phyloP scores from a whole-genome alignment of 2,888 invertebrate species.

The Chaitophorus viminalis region DNA sequence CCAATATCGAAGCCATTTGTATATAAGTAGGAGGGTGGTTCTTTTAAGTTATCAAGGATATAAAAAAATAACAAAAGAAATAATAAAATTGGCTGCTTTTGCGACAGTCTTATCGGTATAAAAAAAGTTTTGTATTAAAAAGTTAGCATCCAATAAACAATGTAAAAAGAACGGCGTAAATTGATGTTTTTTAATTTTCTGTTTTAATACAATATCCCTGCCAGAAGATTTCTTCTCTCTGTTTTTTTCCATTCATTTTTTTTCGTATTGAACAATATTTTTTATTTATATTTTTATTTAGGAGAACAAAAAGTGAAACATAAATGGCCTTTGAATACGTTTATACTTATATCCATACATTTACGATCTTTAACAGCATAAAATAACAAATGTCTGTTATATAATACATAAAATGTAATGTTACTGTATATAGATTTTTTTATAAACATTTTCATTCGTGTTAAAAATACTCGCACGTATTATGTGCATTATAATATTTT shows the following conservation, averaged over 20 bases:
- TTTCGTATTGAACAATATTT: constrained; percentile 52
- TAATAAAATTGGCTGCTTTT: constrained; percentile 62
- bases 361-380: constrained; percentile 46
- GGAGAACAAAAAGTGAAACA: constrained; percentile 51
- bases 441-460: constrained; percentile 13
- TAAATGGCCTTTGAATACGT: constrained; percentile 56
- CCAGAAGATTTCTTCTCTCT: constrained; percentile 57
- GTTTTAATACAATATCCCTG: constrained; percentile 60
- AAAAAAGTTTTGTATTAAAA: constrained; percentile 62
- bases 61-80: constrained; percentile 61
- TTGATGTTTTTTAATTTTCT: constrained; percentile 62
- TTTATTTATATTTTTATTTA: constrained; percentile 52
- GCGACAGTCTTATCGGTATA: constrained; percentile 62
- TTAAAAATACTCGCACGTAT: background rate
- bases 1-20: constrained; percentile 61
- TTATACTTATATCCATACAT: constrained; percentile 39
- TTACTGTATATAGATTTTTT: background rate
- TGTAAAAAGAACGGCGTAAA: constrained; percentile 61
- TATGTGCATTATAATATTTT: background rate
- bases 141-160: constrained; percentile 62
- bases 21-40: constrained; percentile 55
- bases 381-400: constrained; percentile 35
- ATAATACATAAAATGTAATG: constrained; percentile 20
- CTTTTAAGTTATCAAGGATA: constrained; percentile 62
- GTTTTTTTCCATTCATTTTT: constrained; percentile 20